A percentile compares a stretch with the other conserved stretches of the same genome.
These are phyloP conservation scores for Chironomus tentans DNA, from an alignment of 2,888 invertebrate genomes.

Conservation along the genomic window DNA sequence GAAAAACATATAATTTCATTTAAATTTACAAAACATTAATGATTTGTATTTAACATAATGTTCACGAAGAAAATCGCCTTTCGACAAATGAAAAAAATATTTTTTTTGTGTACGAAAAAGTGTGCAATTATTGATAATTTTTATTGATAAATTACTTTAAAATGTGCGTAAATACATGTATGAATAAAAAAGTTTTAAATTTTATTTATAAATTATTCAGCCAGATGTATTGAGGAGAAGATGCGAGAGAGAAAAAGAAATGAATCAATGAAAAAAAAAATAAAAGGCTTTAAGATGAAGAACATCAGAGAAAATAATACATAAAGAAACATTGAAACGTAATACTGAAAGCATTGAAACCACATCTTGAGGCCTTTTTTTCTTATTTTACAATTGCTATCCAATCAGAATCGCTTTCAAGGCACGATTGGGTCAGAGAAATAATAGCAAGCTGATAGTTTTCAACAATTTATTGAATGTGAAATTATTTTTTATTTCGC, in stretches of 20 bases:
- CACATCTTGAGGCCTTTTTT: constrained; percentile 6
- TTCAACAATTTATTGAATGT: neutral
- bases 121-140: too few relatives aligned
- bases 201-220: neutral
- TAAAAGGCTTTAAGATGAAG: too few relatives aligned
- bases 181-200: too few relatives aligned
- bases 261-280: neutral
- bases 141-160: too few relatives aligned
- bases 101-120: too few relatives aligned
- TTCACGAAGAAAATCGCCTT: too few relatives aligned
- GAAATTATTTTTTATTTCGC: neutral
- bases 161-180: too few relatives aligned
- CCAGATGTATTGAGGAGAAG: neutral
- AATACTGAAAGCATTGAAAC: neutral
- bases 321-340: neutral
- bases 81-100: too few relatives aligned
- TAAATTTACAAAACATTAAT: too few relatives aligned
- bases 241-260: neutral
- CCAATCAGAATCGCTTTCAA: constrained; percentile 17
- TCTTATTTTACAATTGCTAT: constrained; percentile 22
- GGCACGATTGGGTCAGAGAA: neutral
- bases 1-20: too few relatives aligned
- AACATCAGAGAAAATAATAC: neutral
- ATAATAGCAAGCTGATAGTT: neutral
- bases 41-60: too few relatives aligned